A percentile compares a stretch with the other conserved stretches of the same genome.
phyloP scores from a whole-genome alignment of 2,888 invertebrate species.

The Spilarctia lutea region DNA sequence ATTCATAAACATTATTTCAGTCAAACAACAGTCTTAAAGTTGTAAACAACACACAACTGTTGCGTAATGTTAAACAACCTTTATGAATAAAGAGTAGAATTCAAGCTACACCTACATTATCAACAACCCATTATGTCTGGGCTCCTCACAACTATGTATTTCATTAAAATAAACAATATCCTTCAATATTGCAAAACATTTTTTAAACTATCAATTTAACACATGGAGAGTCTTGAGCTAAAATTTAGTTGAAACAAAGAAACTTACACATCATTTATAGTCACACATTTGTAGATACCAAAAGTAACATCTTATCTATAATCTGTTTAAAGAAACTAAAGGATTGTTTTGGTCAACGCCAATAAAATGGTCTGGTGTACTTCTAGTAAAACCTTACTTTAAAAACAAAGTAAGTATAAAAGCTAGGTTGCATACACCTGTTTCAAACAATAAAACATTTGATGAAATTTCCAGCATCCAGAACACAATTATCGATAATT shows the following conservation, averaged over 20 bases:
- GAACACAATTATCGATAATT: neutral
- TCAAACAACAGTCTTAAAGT: too few relatives aligned
- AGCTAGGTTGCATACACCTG: neutral
- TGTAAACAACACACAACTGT: too few relatives aligned
- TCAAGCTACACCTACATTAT: neutral
- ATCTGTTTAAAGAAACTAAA: neutral
- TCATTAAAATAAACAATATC: neutral
- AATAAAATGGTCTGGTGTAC: neutral
- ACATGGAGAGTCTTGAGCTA: neutral
- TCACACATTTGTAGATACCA: neutral
- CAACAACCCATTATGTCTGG: too few relatives aligned
- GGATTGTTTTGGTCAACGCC: neutral
- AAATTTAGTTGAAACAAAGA: neutral
- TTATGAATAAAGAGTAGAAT: too few relatives aligned
- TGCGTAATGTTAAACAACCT: too few relatives aligned
- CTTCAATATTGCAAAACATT: neutral
- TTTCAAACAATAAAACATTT: neutral
- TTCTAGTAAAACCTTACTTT: neutral
- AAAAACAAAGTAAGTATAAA: neutral
- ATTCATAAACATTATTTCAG: too few relatives aligned
- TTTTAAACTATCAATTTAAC: too few relatives aligned
- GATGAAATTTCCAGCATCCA: neutral
- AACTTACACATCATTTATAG: too few relatives aligned
- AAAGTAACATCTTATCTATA: neutral
- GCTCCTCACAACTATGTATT: too few relatives aligned